Base-by-base conservation (phyloP, 1,140 invertebrate species). In the Aphelinus certus region DNA sequence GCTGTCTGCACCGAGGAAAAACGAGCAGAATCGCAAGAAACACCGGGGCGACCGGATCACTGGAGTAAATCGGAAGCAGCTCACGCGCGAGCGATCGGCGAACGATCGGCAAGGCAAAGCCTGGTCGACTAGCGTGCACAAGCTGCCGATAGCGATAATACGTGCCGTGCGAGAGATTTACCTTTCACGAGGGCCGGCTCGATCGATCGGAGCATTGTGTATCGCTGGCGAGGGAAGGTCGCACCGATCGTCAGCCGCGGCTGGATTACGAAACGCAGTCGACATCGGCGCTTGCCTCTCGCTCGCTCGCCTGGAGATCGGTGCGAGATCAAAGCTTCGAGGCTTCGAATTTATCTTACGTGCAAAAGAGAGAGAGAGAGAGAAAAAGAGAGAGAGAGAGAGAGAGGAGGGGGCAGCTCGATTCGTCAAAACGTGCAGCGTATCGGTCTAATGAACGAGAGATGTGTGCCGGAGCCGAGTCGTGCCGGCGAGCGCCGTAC, bases 341-440 rank as follows among this genome's bases (percentile, higher is more conserved):
- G 26, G 26, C 26, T 26, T 26, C 26, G 26, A 26, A 26, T 26
- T 26, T 26, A 26, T 26, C 26, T 26, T 26, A 26, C 26, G 26
- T 26, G 26, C 26, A 26, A 26, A 26, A 26, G 26, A 26, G 26
- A 26, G 26, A 26, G 26, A 26, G 26, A 26, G 26, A 26, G 26
- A 26, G 0, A 26, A 26, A 26, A 26, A 26, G 26, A 26, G 26
- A 26, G 26, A 26, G 26, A 26, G 26, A 26, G 26, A 26, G 26
- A 26, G 0, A 26, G 0, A 26, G 26, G 26, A 26, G 26, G 26
- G 7, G 26, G 57, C 3, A 46, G 56, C 47, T 51, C 51, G 55
- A 60, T 70, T 56, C 60, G 65, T 69, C 72, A 73, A 73, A 73
- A 58, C 75, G 71, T 67, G 71, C 42, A 3, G 56, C 56, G 46